Percentiles rank a stretch among this genome's conserved stretches.
Conservation (phyloP, 2,888 invertebrate genomes). For the Hetaerina titia region DNA sequence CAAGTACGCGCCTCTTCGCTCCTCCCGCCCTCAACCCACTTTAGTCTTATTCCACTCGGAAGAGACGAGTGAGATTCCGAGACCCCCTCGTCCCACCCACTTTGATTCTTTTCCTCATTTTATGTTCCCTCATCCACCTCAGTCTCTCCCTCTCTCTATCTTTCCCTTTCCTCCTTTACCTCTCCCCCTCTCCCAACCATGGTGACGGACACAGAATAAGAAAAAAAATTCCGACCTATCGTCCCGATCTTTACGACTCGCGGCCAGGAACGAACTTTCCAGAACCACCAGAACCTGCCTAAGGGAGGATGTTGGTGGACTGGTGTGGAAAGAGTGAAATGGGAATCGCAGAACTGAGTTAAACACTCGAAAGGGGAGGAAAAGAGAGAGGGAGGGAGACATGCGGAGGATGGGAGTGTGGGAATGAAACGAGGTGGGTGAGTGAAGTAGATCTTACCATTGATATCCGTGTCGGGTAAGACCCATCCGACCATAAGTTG, state of each 20-base stretch:
- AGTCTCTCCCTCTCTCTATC: too few species aligned
- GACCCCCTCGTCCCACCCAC: neutral
- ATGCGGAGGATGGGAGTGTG: neutral
- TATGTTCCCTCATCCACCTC: neutral
- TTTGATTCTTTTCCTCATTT: neutral
- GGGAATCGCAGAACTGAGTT: neutral
- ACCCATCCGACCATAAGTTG: neutral
- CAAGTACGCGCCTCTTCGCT: neutral
- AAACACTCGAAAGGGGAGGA: neutral
- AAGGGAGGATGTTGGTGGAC: neutral
- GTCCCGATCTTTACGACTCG: neutral
- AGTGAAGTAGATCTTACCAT: neutral
- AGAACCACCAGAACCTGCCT: neutral
- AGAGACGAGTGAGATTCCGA: neutral
- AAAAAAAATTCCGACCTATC: neutral
- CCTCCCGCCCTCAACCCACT: neutral
- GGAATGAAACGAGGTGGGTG: neutral
- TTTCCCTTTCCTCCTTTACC: too few species aligned
- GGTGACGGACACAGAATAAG: constrained; percentile 11
- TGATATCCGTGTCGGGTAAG: neutral
- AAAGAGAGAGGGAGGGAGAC: neutral
- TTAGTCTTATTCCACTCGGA: constrained; percentile 14
- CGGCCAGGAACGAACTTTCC: neutral
- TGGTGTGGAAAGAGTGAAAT: neutral
- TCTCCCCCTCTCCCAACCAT: neutral